These are phyloP conservation scores for Gobius niger DNA, from an alignment of 2,113 vertebrate genomes.

Conservation along the genomic window DNA sequence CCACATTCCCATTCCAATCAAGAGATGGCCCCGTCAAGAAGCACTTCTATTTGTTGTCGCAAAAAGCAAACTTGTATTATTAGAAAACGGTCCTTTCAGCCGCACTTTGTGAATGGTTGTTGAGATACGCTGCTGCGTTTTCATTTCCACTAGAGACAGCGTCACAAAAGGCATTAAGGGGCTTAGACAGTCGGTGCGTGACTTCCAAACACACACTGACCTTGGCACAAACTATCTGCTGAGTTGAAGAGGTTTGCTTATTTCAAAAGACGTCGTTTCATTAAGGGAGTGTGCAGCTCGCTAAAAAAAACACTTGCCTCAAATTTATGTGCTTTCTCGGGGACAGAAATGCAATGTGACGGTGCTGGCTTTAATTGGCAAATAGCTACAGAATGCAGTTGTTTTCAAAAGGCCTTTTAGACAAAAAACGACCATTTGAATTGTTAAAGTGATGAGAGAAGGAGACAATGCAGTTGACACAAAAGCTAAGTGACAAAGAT, in stretches of 20 bases:
- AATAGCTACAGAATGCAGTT: no score
- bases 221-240: conserved; percentile 48
- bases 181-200: conserved; percentile 22
- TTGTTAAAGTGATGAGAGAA: neutral
- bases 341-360: neutral
- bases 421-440: neutral
- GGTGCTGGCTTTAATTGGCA: neutral
- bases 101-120: conserved; percentile 33
- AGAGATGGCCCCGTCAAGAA: conserved; percentile 51
- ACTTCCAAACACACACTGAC: conserved; percentile 36
- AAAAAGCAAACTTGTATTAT: conserved; percentile 20
- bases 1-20: conserved; percentile 65
- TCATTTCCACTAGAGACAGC: conserved; percentile 34
- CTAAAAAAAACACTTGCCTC: conserved; percentile 25
- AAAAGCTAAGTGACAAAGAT: neutral
- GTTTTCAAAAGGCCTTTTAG: neutral
- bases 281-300: conserved; percentile 28
- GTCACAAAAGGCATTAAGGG: conserved; percentile 37
- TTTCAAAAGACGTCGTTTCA: conserved; percentile 11
- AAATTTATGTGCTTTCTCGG: neutral
- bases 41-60: conserved; percentile 46
- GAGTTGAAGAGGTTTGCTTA: conserved; percentile 32
- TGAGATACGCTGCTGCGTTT: conserved; percentile 16
- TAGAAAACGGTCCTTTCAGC: neutral
- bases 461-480: no score